A percentile compares a stretch with the other conserved stretches of the same genome.
Conservation (phyloP, 2,797 vertebrate species). For the Pangasius sanitwongsei region DNA sequence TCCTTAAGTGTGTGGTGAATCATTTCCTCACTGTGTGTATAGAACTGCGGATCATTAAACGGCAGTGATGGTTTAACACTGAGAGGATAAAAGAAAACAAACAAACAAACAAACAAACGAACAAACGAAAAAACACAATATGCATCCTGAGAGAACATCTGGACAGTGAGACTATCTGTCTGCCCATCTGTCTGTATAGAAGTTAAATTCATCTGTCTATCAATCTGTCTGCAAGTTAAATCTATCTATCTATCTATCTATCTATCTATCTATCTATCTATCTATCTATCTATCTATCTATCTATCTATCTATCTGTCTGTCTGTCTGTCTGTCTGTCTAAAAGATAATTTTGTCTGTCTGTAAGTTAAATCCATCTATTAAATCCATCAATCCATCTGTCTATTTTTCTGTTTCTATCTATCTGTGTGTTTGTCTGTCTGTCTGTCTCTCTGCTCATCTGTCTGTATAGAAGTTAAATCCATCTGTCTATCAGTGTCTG, state of each 20-base stretch:
- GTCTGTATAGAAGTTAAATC: no score
- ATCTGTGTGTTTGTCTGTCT: no score
- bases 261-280: neutral
- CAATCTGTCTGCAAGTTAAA: neutral
- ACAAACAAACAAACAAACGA: neutral
- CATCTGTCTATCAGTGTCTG: no score
- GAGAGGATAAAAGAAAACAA: neutral
- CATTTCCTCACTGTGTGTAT: neutral
- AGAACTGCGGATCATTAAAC: neutral
- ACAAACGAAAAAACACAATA: neutral
- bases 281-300: neutral
- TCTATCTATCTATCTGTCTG: neutral
- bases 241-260: neutral
- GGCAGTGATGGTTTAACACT: neutral
- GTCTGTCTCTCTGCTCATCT: no score
- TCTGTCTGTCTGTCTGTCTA: neutral
- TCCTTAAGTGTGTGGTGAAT: neutral
- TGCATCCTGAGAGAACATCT: neutral
- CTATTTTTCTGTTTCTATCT: no score
- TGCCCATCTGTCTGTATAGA: neutral
- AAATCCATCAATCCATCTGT: no score
- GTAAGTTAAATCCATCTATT: no score
- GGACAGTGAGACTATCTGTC: neutral
- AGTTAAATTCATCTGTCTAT: neutral
- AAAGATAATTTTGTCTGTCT: no score